A percentile compares a stretch with the other conserved stretches of the same genome.
phyloP scores from a whole-genome alignment of 2,113 vertebrate genomes.

The Solea solea region DNA sequence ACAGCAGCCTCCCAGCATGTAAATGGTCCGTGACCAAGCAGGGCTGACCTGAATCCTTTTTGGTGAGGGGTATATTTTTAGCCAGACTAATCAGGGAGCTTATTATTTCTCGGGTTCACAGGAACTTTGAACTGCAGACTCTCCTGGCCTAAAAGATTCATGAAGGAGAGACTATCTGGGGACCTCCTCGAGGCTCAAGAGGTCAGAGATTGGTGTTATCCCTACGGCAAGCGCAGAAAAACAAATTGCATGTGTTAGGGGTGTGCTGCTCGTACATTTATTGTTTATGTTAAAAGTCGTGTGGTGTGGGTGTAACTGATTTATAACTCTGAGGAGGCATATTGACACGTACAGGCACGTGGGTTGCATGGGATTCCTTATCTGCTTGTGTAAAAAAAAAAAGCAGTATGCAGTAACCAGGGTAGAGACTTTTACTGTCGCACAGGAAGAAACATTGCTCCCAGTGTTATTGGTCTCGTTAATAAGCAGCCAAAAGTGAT shows the following conservation, averaged over 20 bases:
- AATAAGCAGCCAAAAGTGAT: constrained; percentile 8
- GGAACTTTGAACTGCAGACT: constrained; percentile 79
- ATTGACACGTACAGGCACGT: constrained; percentile 20
- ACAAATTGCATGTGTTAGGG: constrained; percentile 76
- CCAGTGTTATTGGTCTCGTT: constrained; percentile 20
- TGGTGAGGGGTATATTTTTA: constrained; percentile 71
- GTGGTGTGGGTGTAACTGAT: constrained; percentile 30
- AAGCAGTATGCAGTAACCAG: constrained; percentile 3
- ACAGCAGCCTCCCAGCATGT: constrained; percentile 58
- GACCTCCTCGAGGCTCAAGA: constrained; percentile 67
- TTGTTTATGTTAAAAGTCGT: constrained; percentile 45
- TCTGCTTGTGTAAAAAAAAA: background rate
- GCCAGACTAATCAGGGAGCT: constrained; percentile 79
- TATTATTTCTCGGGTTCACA: constrained; percentile 79
- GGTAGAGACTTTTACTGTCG: constrained; percentile 6
- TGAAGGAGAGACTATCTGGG: constrained; percentile 70
- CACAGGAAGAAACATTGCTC: background rate
- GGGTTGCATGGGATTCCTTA: constrained; percentile 15
- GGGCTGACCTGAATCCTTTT: constrained; percentile 51
- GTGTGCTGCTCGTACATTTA: constrained; percentile 46
- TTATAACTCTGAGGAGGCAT: constrained; percentile 16
- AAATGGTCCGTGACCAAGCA: constrained; percentile 47
- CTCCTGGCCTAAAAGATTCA: constrained; percentile 80
- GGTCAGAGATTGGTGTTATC: constrained; percentile 77
- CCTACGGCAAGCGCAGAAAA: constrained; percentile 75